Evolutionary conservation across 1,140 invertebrate species (phyloP).

Genomic region (Asobara japonica): DNA sequence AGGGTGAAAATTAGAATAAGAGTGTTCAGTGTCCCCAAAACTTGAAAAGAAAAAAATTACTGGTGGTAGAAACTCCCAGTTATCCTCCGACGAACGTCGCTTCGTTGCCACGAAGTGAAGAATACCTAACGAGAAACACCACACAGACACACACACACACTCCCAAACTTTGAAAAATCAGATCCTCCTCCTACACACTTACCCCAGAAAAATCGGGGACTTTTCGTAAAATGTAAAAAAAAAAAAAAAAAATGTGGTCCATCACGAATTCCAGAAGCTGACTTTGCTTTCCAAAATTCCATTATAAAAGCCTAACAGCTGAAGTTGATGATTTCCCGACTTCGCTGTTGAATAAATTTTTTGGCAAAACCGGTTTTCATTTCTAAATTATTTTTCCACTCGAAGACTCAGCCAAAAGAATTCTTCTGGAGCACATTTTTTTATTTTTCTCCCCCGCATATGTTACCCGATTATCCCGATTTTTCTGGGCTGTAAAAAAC

Average conservation of each 20-base stretch:
- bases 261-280: neutral
- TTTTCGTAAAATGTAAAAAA: neutral
- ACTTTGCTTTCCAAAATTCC: neutral
- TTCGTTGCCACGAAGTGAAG: neutral
- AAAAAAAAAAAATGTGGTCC: neutral
- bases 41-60: neutral
- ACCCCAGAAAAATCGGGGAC: neutral
- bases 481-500: slow-evolving; percentile 43
- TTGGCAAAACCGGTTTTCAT: slow-evolving; percentile 19
- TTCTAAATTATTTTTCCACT: slow-evolving; percentile 34
- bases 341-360: slow-evolving; percentile 17
- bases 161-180: neutral
- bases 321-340: slow-evolving; percentile 29
- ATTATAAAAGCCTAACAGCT: neutral
- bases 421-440: neutral
- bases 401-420: neutral
- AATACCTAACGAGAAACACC: neutral
- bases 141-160: slow-evolving; percentile 12
- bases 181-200: neutral
- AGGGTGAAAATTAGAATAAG: slow-evolving; percentile 26
- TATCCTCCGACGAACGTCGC: neutral
- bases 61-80: neutral
- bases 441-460: neutral
- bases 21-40: neutral
- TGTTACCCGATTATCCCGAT: neutral